These are phyloP conservation scores for Silurus aristotelis DNA, from an alignment of 2,797 vertebrate species.

Conservation along the genomic window DNA sequence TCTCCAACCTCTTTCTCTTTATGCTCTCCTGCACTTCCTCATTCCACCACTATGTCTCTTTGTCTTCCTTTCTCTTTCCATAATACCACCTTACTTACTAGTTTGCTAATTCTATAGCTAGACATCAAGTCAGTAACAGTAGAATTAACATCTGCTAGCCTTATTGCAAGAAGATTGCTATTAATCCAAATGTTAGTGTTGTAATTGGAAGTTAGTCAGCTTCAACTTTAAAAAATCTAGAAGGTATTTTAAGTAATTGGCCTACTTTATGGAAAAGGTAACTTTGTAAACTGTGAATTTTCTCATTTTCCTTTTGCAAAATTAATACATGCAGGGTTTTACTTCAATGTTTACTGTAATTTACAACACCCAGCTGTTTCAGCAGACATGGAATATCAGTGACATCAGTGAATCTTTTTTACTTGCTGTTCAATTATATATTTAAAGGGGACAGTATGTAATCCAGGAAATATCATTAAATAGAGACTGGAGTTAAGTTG, in stretches of 20 bases:
- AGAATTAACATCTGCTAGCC: neutral
- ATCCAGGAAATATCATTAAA: constrained; percentile 73
- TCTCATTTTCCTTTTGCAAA: neutral
- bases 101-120: neutral
- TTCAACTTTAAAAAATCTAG: neutral
- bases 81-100: neutral
- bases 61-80: too few relatives aligned
- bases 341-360: neutral
- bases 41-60: too few relatives aligned
- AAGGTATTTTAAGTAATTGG: neutral
- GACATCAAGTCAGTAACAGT: neutral
- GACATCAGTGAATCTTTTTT: neutral
- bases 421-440: constrained; percentile 69
- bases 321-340: neutral
- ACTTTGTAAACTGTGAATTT: neutral
- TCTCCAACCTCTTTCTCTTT: too few relatives aligned
- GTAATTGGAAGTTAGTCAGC: neutral
- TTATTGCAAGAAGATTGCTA: neutral
- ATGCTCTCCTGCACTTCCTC: too few relatives aligned
- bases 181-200: neutral
- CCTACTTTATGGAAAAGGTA: neutral
- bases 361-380: neutral
- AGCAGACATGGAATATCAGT: neutral
- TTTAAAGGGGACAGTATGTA: constrained; percentile 62
- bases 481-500: constrained; percentile 57